These are phyloP conservation scores for Mormyrus hasselquistii DNA, from an alignment of 2,797 vertebrate genomes.

Conservation along the genomic window DNA sequence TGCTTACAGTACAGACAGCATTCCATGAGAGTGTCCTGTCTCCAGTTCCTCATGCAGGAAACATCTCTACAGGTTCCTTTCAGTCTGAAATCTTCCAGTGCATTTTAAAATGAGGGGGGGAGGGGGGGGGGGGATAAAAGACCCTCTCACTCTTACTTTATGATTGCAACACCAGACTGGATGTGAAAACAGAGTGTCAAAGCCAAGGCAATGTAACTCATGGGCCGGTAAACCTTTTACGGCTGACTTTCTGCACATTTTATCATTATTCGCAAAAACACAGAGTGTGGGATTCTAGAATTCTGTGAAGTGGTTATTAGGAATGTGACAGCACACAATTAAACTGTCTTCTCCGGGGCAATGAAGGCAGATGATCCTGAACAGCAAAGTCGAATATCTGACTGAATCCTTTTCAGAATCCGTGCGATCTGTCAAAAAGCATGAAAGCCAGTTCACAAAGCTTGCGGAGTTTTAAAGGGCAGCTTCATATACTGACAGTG, in stretches of 20 bases:
- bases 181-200: neutral
- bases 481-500: neutral
- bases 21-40: neutral
- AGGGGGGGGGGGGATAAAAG: neutral
- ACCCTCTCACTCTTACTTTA: neutral
- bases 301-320: neutral
- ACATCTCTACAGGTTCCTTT: neutral
- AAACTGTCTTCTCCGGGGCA: slow-evolving; percentile 14
- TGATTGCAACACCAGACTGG: neutral
- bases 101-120: neutral
- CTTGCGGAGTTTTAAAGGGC: neutral
- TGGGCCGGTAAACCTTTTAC: neutral
- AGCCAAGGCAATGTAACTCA: neutral
- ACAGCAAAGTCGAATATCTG: neutral
- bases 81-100: neutral
- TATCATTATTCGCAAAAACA: neutral
- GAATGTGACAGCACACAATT: neutral
- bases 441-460: neutral
- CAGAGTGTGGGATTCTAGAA: neutral
- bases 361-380: slow-evolving; percentile 11
- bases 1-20: neutral
- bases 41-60: neutral
- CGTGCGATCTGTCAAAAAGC: neutral
- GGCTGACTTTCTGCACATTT: neutral
- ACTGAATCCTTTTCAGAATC: neutral